Base-by-base conservation (phyloP, 2,113 vertebrate genomes). In the Aptenodytes patagonicus region DNA sequence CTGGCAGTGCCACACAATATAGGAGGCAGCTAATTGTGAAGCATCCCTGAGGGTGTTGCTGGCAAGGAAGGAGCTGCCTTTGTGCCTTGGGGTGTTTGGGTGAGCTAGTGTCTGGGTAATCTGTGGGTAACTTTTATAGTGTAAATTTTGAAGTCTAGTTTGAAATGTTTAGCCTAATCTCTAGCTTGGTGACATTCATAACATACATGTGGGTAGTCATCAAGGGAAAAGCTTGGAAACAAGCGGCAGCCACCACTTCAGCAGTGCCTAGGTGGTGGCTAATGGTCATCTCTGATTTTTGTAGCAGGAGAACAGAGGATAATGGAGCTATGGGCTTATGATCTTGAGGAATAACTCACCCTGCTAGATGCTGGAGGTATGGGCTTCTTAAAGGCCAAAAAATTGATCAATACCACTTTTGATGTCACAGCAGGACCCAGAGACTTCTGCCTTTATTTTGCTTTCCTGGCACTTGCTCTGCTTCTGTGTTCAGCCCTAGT, bases 321-420 rank as follows among this genome's bases (percentile, higher is more conserved):
- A 6, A 18, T 0, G 16, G 34, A 46, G 9, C 49, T 26, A 1
- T 2, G 21, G 47, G 24, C 4, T 66, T 54, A 8, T 3, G 8
- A 17, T 3, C 24, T 25, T 20, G 51, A 57, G 34, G 29, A 38
- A 32, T 5, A 52, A 11, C 36, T 80, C 68, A 10, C 10, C 64
- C 76, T 70, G 17, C 21, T 11, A 24, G 34, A 9, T 4, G 0
- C 38, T 28, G 77, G 28, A 14, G 20, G 6, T 13, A 3, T 1
- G 21, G 65, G 17, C 54, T 70, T 22, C 60, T 11, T 6, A 17
- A 36, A 46, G 32, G 28, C 22, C 55, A 21, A 26, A 40, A 17
- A 21, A 2, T 2, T 11, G 28, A 22, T 9, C 15, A 3, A 8
- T 9, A 4, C 11, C 7, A 5, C n/a, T 57, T 52, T 40, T 24